Conservation (phyloP, 1,140 invertebrate species). For the Drosophila ohnishii region DNA sequence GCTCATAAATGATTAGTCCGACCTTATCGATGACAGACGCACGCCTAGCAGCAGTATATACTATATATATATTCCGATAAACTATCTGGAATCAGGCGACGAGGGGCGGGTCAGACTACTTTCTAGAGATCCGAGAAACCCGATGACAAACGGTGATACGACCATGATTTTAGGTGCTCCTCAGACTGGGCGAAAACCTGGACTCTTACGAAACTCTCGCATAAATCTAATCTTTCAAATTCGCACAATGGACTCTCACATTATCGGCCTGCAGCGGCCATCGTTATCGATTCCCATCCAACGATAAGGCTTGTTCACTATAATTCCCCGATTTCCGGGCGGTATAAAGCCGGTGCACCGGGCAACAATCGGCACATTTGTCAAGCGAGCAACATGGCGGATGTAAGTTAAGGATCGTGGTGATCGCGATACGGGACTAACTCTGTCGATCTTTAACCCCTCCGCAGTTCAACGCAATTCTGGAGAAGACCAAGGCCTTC, state of each 20-base stretch:
- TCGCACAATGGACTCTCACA: conserved; percentile 39
- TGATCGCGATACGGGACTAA: neutral
- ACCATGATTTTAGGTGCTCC: conserved; percentile 6
- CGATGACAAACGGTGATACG: conserved; percentile 31
- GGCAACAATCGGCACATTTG: conserved; percentile 17
- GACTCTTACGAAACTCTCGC: conserved; percentile 42
- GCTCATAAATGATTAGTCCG: conserved; percentile 21
- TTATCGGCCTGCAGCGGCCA: conserved; percentile 26
- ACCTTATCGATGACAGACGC: conserved; percentile 20
- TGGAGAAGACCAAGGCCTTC: conserved; percentile 91
- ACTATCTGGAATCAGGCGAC: conserved; percentile 3
- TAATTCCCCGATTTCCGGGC: conserved; percentile 22
- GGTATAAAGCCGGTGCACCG: conserved; percentile 35
- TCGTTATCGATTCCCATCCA: conserved; percentile 30
- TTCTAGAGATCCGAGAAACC: conserved; percentile 29
- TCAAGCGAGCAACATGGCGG: conserved; percentile 53
- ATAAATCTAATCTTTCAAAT: conserved; percentile 40
- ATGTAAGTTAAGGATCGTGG: conserved; percentile 57
- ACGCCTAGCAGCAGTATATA: conserved; percentile 37
- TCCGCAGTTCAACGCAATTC: conserved; percentile 89
- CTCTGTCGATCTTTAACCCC: neutral
- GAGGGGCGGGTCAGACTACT: conserved; percentile 15
- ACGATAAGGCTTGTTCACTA: conserved; percentile 26
- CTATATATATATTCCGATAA: conserved; percentile 7
- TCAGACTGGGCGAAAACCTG: conserved; percentile 6